Evolutionary conservation across 1,140 invertebrate species (phyloP).

Genomic region (Pogonognathellus flavescens): DNA sequence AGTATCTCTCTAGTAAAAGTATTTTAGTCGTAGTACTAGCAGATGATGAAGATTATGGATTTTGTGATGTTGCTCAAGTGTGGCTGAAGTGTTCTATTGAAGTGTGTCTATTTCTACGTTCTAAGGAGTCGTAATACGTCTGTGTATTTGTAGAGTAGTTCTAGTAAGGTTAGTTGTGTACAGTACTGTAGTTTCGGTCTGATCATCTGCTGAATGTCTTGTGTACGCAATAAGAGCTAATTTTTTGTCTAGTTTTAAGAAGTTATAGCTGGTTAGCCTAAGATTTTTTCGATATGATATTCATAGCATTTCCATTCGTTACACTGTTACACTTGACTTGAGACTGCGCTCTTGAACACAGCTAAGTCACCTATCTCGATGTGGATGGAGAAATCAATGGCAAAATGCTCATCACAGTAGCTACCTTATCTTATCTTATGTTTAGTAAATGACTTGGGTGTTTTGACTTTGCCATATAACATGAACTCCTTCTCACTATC

Average conservation of each 20-base stretch:
- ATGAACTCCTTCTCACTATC: constrained; percentile 16
- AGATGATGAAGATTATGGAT: too few species aligned
- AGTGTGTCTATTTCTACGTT: too few species aligned
- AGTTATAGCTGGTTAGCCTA: not conserved
- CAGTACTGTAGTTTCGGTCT: too few species aligned
- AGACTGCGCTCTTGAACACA: constrained; percentile 21
- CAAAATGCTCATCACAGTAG: constrained; percentile 48
- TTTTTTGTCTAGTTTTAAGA: too few species aligned
- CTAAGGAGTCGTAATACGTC: too few species aligned
- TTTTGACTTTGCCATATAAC: constrained; percentile 43
- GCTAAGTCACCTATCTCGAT: constrained; percentile 43
- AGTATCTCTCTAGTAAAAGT: too few species aligned
- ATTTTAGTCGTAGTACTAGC: too few species aligned
- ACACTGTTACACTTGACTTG: constrained; percentile 42
- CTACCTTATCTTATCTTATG: constrained; percentile 33
- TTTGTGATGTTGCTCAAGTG: too few species aligned
- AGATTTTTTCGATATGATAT: constrained; percentile 28
- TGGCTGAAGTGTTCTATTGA: too few species aligned
- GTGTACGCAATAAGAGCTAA: constrained; percentile 11
- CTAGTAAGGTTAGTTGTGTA: too few species aligned
- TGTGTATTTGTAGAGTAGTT: too few species aligned
- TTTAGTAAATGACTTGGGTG: constrained; percentile 44
- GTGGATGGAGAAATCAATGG: constrained; percentile 49
- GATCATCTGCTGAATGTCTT: too few species aligned
- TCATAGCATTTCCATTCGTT: constrained; percentile 40